Evolutionary conservation across 2,113 vertebrate genomes (phyloP).

Genomic region (Caloenas nicobarica): DNA sequence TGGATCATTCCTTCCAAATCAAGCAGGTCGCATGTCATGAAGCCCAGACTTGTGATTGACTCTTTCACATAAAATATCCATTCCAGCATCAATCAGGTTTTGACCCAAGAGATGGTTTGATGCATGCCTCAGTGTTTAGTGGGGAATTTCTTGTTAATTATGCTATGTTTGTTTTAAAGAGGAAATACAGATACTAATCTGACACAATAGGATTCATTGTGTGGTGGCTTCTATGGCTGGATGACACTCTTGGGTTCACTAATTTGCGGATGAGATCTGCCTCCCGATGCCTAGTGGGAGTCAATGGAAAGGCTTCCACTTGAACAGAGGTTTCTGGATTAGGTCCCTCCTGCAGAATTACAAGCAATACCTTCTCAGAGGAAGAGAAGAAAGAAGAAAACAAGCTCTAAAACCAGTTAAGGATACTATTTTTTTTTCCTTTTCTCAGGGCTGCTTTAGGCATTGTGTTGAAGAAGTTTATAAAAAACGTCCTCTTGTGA

Average conservation of each 20-base stretch:
- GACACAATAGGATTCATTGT: not conserved
- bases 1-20: not conserved
- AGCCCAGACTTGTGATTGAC: not conserved
- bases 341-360: not conserved
- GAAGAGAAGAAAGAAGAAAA: not conserved
- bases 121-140: not conserved
- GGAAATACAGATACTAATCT: not conserved
- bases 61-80: not conserved
- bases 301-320: not conserved
- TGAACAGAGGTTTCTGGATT: not conserved
- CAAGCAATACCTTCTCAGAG: not conserved
- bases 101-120: not conserved
- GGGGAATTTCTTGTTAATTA: not conserved
- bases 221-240: not conserved
- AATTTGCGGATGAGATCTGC: not conserved
- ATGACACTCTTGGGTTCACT: not conserved
- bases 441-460: not conserved
- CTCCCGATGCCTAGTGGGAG: not conserved
- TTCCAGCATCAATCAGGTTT: not conserved
- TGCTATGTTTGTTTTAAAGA: not conserved
- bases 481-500: slow-evolving; percentile 6
- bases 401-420: not conserved
- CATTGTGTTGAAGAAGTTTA: slow-evolving; percentile 22
- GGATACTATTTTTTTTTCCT: not conserved
- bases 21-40: rapidly evolving